A percentile compares a stretch with the other conserved stretches of the same genome.
These are phyloP conservation scores for Drosophila parvula DNA, from an alignment of 1,140 invertebrate genomes.

Conservation along the genomic window DNA sequence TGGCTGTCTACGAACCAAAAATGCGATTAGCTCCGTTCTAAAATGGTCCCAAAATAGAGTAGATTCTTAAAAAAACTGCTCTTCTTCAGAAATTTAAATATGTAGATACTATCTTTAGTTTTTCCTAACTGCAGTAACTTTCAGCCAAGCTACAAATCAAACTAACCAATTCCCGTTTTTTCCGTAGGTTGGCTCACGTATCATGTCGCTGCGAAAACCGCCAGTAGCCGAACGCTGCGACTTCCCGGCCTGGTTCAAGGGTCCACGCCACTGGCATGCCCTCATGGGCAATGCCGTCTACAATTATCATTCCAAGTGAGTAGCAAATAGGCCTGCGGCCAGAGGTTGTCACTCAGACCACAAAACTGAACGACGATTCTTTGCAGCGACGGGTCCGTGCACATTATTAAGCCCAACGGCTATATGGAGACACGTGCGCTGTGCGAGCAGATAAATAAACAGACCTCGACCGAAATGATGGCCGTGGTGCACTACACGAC, in stretches of 20 bases:
- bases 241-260: conserved; percentile 84
- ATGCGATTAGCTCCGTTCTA: not conserved
- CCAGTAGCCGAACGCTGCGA: conserved; percentile 83
- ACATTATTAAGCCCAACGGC: conserved; percentile 84
- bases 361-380: conserved; percentile 36
- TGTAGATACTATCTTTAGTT: not conserved
- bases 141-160: conserved; percentile 6
- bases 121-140: not conserved
- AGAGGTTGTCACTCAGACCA: conserved; percentile 52
- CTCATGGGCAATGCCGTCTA: conserved; percentile 83
- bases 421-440: conserved; percentile 83
- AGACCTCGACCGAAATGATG: conserved; percentile 84
- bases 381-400: conserved; percentile 83
- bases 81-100: not conserved
- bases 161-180: conserved; percentile 7
- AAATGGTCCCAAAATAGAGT: not conserved
- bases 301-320: conserved; percentile 84
- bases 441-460: conserved; percentile 84
- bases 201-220: conserved; percentile 83
- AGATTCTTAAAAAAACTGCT: too few relatives aligned
- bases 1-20: not conserved
- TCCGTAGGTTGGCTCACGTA: conserved; percentile 80
- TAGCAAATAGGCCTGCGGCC: conserved; percentile 54
- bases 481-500: conserved; percentile 86
- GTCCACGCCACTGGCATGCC: conserved; percentile 83